Percentiles rank a stretch among this genome's conserved stretches.
Conservation (phyloP, 2,797 vertebrate genomes). For the Heteromormyrus szaboi region DNA sequence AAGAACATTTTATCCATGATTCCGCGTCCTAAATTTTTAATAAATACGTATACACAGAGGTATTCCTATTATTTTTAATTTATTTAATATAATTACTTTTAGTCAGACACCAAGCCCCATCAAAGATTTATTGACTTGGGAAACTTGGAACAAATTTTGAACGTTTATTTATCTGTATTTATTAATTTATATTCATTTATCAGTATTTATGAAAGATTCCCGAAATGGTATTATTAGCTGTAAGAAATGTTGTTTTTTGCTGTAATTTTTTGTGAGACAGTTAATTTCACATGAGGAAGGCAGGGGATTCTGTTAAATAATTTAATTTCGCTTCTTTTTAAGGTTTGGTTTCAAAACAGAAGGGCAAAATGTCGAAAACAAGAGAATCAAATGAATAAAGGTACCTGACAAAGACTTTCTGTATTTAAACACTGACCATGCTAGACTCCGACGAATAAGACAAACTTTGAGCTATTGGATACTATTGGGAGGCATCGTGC, state of each 20-base stretch:
- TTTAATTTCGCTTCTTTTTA: slow-evolving; percentile 22
- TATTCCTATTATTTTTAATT: background rate
- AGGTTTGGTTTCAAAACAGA: slow-evolving; percentile 98
- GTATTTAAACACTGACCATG: background rate
- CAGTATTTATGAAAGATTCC: background rate
- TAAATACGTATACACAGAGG: background rate
- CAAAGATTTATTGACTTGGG: background rate
- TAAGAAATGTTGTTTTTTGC: background rate
- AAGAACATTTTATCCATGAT: background rate
- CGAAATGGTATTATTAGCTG: background rate
- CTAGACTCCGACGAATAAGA: background rate
- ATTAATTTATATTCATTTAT: background rate
- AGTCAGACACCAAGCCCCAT: background rate
- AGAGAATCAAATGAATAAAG: slow-evolving; percentile 98
- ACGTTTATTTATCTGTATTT: background rate
- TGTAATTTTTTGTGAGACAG: background rate
- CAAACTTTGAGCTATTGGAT: background rate
- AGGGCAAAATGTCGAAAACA: slow-evolving; percentile 95
- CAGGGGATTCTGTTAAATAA: background rate
- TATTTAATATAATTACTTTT: background rate
- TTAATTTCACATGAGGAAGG: background rate
- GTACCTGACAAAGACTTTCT: slow-evolving; percentile 50
- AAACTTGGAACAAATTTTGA: background rate
- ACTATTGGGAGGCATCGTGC: background rate
- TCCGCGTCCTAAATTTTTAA: background rate